phyloP scores from a whole-genome alignment of 2,888 invertebrate species.

The Buathra laborator region DNA sequence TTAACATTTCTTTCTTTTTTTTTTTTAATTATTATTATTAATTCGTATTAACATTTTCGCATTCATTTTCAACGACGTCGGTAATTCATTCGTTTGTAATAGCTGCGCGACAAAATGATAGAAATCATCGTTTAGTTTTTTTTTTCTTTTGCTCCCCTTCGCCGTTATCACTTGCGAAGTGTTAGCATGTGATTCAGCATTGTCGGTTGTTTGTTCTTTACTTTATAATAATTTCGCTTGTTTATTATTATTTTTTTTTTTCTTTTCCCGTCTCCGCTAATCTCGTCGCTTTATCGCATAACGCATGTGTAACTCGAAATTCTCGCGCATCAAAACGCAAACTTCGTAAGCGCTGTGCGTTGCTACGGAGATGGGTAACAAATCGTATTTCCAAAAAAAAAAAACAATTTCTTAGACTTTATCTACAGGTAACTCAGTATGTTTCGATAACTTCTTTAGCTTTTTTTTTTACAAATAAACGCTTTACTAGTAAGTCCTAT shows the following conservation, averaged over 20 bases:
- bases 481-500: constrained; percentile 62
- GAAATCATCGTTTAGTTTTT: constrained; percentile 57
- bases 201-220: constrained; percentile 51
- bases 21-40: constrained; percentile 44
- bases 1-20: constrained; percentile 27
- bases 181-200: constrained; percentile 66
- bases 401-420: constrained; percentile 54
- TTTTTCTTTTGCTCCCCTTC: constrained; percentile 1
- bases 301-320: constrained; percentile 58
- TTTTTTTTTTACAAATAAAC: constrained; percentile 70
- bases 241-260: constrained; percentile 31
- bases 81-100: constrained; percentile 15
- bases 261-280: constrained; percentile 38
- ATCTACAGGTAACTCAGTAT: constrained; percentile 57
- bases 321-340: constrained; percentile 1
- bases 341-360: constrained; percentile 13
- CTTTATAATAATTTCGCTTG: constrained; percentile 45
- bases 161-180: constrained; percentile 49
- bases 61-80: not conserved
- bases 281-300: constrained; percentile 50
- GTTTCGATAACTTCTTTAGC: constrained; percentile 52
- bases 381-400: constrained; percentile 48
- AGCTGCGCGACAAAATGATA: constrained; percentile 45
- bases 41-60: not conserved
- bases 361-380: constrained; percentile 44